Evolutionary conservation across 2,888 invertebrate species (phyloP).

Genomic region (Adineta ricciae): DNA sequence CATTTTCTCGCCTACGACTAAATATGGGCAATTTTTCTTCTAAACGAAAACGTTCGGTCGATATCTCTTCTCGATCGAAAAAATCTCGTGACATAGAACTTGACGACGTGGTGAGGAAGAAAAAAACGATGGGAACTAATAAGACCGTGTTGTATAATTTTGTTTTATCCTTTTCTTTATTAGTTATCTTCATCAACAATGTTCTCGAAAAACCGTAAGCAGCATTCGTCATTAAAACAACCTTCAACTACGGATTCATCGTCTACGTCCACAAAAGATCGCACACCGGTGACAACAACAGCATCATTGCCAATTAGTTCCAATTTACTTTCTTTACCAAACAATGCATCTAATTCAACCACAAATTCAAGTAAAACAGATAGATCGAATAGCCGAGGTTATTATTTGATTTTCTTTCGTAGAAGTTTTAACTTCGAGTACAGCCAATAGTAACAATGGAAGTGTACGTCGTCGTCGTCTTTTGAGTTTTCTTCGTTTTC

Average conservation of each 20-base stretch:
- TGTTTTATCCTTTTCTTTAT: not conserved
- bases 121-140: too few species aligned
- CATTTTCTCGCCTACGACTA: not conserved
- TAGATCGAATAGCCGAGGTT: not conserved
- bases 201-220: not conserved
- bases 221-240: slow-evolving; percentile 1
- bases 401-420: not conserved
- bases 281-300: not conserved
- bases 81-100: not conserved
- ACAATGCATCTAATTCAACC: not conserved
- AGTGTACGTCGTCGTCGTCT: slow-evolving; percentile 4
- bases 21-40: not conserved
- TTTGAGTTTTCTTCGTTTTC: not conserved
- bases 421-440: not conserved
- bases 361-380: not conserved
- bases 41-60: not conserved
- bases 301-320: not conserved
- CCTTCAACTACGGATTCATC: not conserved
- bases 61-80: not conserved
- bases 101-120: not conserved
- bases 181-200: not conserved
- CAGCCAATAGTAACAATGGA: not conserved
- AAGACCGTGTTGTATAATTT: not conserved
- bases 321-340: not conserved
- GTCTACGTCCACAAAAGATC: not conserved